Base-by-base conservation (phyloP, 2,797 vertebrate species). In the Pangasius krempfi region DNA sequence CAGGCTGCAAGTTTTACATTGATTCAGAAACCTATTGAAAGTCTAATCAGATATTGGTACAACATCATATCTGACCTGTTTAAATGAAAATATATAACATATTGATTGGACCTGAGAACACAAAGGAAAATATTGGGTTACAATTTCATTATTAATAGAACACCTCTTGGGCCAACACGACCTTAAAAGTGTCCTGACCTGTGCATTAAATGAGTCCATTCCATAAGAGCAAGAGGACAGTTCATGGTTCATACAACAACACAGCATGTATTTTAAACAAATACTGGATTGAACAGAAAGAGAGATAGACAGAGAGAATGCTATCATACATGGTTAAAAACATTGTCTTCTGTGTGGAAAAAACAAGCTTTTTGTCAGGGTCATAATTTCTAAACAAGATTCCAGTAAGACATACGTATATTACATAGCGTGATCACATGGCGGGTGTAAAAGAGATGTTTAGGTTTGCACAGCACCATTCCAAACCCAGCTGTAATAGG, bases 401-500 rank as follows among this genome's bases (percentile, higher is more conserved):
- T 90, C 84, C 66, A 91, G 85, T 86, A 79, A 90, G 86, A 84
- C n/a, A 30, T 70, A 76, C 12, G 44, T 50, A 66, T 52, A 84
- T 52, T 68, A 84, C 84, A 84, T 25, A 70, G 52, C 72, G 25
- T 90, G 58, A 81, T 92, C 16, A 18, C 89, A 66, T 93, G 93
- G 94, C 90, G 92, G 88, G 91, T 89, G 90, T 93, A 94, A 94
- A 37, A 93, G 93, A 94, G 93, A 89, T 94, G 94, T 94, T 93
- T 94, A 92, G 93, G 93, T 95, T 94, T 93, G 89, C 94, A 90
- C 93, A 95, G 91, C 94, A 94, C 93, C 95, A 93, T 93, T 95
- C 93, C 93, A 94, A 96, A 93, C 94, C 94, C 94, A 94, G 96
- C 96, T 96, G 96, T 98, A 97, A 98, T 96, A 97, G 97, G 97